phyloP scores from a whole-genome alignment of 2,797 vertebrate species.

The Leptatherina wallacei region DNA sequence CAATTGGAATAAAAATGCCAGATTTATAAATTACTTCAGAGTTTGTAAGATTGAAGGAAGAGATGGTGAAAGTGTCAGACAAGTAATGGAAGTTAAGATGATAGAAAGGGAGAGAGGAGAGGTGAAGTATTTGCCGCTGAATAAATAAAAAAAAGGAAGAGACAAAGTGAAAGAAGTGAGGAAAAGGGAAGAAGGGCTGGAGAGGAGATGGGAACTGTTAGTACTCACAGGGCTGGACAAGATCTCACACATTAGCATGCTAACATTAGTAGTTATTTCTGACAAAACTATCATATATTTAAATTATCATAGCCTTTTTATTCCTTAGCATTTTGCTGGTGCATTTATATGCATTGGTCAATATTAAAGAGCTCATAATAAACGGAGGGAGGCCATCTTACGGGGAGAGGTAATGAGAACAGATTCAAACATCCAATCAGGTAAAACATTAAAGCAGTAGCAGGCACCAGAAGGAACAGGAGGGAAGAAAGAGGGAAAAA shows the following conservation, averaged over 20 bases:
- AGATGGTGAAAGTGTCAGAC: not conserved
- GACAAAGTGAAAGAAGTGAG: not conserved
- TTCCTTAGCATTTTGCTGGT: not conserved
- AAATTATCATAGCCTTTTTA: not conserved
- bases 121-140: not conserved
- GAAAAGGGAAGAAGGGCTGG: not conserved
- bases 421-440: conserved; percentile 15
- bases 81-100: not conserved
- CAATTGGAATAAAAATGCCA: conserved; percentile 20
- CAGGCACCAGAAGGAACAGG: conserved; percentile 1
- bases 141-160: not conserved
- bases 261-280: too few species aligned
- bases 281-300: too few species aligned
- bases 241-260: too few species aligned
- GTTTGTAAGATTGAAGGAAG: conserved; percentile 15
- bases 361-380: not conserved
- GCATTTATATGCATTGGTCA: not conserved
- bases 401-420: not conserved
- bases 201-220: not conserved
- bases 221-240: too few species aligned
- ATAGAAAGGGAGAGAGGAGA: not conserved
- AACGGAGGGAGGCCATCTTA: not conserved
- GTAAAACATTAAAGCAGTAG: not conserved
- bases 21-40: conserved; percentile 27
- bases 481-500: not conserved